Evolutionary conservation across 92 coral and sea anemone species (phyloP), one percentile per base, ranked within the genome.

Genomic region (Phenganax marumi): DNA sequence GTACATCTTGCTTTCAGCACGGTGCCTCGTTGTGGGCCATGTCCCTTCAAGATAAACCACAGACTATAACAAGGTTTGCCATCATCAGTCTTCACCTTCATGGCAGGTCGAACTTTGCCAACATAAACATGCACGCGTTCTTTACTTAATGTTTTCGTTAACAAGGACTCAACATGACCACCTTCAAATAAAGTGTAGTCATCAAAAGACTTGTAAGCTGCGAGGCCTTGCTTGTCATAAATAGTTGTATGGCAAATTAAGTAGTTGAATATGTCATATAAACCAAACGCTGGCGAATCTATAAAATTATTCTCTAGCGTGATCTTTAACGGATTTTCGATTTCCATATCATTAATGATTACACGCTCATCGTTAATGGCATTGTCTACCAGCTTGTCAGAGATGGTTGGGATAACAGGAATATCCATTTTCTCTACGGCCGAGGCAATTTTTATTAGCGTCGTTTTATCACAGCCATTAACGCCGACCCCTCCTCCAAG

Each of bases 201-300:
- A 76, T 84, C 90, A 65, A 79, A 90, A 50, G 88, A 87, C 77
- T 87, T 87, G 88, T 80, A 90, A 62, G 88, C 50, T 63, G 92
- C 90, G 43, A 86, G 86, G 51, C 88, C 90, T 54, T 86, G 90
- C 22, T 86, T 86, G 21, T 81, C 89, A 58, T 89, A 88, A 52
- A 81, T 85, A 50, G 88, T 76, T 79, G 90, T 72, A 63, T 88
- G 84, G 80, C 82, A 85, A 50, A 89, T 70, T 61, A 85, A 75
- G 57, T 74, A 65, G 73, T 85, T 85, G 69, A 88, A 88, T 48
- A 88, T 88, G 72, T 84, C 88, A 75, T 72, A 88, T 86, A 85
- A 74, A 52, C 87, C 87, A 62, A 86, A 89, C 81, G 85, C 87
- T 74, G 81, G 89, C 73, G 91, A 80, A 10, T 66, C 72, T 7